Conservation (phyloP, 2,888 invertebrate species). For the Herminia tarsipennalis region DNA sequence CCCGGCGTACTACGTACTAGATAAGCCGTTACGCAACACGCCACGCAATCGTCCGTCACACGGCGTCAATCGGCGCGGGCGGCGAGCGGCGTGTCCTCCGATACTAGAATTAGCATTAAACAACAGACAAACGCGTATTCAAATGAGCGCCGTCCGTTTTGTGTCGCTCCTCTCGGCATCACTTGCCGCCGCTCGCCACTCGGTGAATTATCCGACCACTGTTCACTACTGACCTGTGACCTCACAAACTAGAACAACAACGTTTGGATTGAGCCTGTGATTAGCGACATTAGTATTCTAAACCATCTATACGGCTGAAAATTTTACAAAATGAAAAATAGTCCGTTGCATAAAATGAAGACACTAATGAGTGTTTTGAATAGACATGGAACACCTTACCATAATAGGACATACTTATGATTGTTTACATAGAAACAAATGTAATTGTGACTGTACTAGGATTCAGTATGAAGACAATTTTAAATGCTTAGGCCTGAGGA, state of each 20-base stretch:
- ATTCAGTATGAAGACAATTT: no score
- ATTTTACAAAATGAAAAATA: no score
- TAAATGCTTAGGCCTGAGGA: no score
- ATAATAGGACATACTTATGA: no score
- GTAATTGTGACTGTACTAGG: no score
- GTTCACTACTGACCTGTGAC: not conserved
- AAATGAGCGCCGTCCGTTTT: constrained; percentile 41
- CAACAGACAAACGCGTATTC: constrained; percentile 49
- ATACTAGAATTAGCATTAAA: constrained; percentile 47
- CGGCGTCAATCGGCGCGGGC: constrained; percentile 1
- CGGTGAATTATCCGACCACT: not conserved
- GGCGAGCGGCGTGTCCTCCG: constrained; percentile 11
- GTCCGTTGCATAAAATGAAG: no score
- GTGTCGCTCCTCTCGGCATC: constrained; percentile 26
- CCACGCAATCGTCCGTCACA: not conserved
- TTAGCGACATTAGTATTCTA: not conserved
- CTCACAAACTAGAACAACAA: not conserved
- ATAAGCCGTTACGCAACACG: not conserved
- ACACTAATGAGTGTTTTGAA: no score
- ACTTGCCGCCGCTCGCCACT: not conserved
- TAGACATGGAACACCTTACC: no score
- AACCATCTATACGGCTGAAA: not conserved
- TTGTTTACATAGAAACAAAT: no score
- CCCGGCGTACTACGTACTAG: no score
- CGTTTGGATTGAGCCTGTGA: not conserved